Base-by-base conservation (phyloP, 2,888 invertebrate species). In the Apeira syringaria region DNA sequence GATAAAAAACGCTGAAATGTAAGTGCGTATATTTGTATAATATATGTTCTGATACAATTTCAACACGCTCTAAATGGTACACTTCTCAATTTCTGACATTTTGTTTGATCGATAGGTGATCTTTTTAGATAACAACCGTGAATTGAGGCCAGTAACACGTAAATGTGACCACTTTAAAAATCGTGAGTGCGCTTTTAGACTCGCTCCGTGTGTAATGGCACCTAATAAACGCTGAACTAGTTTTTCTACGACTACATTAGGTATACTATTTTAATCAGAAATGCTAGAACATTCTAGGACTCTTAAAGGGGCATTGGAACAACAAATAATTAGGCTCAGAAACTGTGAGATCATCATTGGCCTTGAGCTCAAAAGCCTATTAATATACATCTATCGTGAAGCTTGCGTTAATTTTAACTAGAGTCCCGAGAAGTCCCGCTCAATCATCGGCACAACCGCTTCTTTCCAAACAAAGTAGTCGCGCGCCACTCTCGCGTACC, bases 91-190 rank as follows among this genome's bases (percentile, higher is more conserved):
- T 20, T 29, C 27, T 47, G 56, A 45, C 47, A 43, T 29, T 24
- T 56, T 61, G 57, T 73, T 70, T 74, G 74, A 80, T 78, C 71
- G 74, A 77, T 80, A 67, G 50, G 57, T 72, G 74, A 77, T 78
- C 68, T 76, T 64, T 78, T 72, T 58, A 73, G 80, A 81, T 82
- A 78, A 60, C 59, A 64, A 48, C 53, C 55, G 53, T 44, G 57
- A 64, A 83, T 72, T 74, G 65, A 70, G 79, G 79, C 50, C 81
- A 69, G 40, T 58, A 60, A n/a, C 12, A 39, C 67, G 59, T 64
- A 55, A 59, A 64, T 56, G 63, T 50, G 61, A 55, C 49, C 54
- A 59, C 61, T 64, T 59, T 51, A 45, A 57, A 52, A 56, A 47
- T 50, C 51, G 58, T 57, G 48, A 56, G 32, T 50, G 42, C 34